Evolutionary conservation across 2,888 invertebrate genomes (phyloP).

Genomic region (Cephonodes hylas): DNA sequence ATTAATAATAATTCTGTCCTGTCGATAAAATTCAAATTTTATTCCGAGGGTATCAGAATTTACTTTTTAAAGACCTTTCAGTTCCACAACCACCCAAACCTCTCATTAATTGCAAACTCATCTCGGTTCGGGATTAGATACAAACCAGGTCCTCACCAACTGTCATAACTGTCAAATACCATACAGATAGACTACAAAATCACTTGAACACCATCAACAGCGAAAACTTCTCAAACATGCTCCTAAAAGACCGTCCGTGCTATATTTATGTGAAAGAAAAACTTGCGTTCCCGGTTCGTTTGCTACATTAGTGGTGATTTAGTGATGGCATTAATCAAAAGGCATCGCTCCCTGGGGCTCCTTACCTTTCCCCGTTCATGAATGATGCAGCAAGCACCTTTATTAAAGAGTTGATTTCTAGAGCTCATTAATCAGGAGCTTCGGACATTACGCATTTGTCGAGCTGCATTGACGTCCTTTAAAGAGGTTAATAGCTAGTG

Average conservation of each 20-base stretch:
- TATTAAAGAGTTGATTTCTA: constrained; percentile 34
- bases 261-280: constrained; percentile 28
- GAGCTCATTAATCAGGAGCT: constrained; percentile 26
- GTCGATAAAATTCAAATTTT: too few relatives aligned
- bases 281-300: constrained; percentile 35
- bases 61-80: too few relatives aligned
- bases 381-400: constrained; percentile 27
- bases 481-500: too few relatives aligned
- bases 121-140: not conserved
- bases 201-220: not conserved
- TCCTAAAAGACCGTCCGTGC: not conserved
- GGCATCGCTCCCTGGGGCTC: constrained; percentile 18
- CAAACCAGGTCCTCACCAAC: not conserved
- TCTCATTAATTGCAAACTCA: not conserved
- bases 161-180: not conserved
- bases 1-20: too few relatives aligned
- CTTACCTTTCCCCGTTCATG: constrained; percentile 19
- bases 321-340: constrained; percentile 60
- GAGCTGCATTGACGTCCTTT: too few relatives aligned
- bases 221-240: not conserved
- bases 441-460: not conserved
- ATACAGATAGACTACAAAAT: not conserved
- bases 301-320: constrained; percentile 54
- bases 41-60: too few relatives aligned
- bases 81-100: too few relatives aligned